Base-by-base conservation (phyloP, 2,113 vertebrate species). In the Uropsilus gracilis region DNA sequence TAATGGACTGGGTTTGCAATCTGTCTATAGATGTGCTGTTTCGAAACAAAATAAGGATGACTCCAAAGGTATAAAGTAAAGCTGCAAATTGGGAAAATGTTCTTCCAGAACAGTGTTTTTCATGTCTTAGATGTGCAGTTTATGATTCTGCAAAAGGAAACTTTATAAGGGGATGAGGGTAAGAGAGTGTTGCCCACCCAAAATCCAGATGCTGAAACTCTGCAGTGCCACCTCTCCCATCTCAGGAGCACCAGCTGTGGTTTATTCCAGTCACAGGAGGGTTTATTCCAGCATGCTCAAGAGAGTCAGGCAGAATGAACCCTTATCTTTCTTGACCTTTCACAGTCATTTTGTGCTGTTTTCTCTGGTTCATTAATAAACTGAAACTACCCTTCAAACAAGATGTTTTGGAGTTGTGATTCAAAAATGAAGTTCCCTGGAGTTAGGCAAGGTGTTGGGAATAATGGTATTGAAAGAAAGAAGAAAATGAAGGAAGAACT, bases 291-390 rank as follows among this genome's bases (percentile, higher is more conserved):
- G 34, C 39, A 50, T 8, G 20, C 10, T 10, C 2, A 0, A 39
- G 89, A 85, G 12, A 68, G 78, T 46, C 26, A 30, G 78, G 50
- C 80, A 71, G 90, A 82, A 86, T 16, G 90, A 91, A 73, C 73
- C 69, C 69, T 57, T 18, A 13, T 93, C 63, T 57, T 78, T 94
- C 86, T 82, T 83, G 80, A 69, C 59, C 78, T 91, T 90, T 86
- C 82, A 46, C 30, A 48, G 82, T 95, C 75, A n/a, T 93, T 91
- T 63, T 94, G 94, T 91, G 90, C 87, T 89, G 66, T 96, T 95
- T 93, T 91, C 90, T 91, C 68, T 90, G 69, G 80, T 93, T 88
- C 42, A 3, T 95, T 93, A 97, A 95, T 97, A 97, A 96, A 97
- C 57, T 53, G 32, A 94, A 96, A 94, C 10, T 68, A 76, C 30